Base-by-base conservation (phyloP, 2,797 vertebrate species). In the Eleutherodactylus coqui region DNA sequence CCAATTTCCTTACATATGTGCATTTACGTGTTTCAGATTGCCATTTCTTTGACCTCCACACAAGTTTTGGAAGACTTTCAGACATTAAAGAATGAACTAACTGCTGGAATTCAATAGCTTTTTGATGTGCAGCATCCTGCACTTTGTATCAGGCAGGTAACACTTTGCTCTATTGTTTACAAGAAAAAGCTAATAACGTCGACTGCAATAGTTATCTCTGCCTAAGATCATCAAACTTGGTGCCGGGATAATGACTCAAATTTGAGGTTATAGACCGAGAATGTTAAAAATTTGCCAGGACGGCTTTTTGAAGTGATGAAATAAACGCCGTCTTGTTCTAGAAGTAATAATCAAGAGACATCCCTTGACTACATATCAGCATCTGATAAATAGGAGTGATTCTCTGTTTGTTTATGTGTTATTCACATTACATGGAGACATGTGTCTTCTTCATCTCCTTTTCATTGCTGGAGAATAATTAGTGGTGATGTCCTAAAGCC, bases 251-350 rank as follows among this genome's bases (percentile, higher is more conserved):
- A 84, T 87, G 86, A 87, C 76, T 84, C 58, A 87, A 87, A 87
- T 80, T 87, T 84, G 69, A 87, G 82, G 86, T 85, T 87, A 84
- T 87, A 87, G 77, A 87, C 82, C 62, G 86, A 67, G 82, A 87
- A 85, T 85, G 82, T 36, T 13, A 85, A 84, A 87, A 81, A 87
- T 84, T 84, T 47, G 45, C 41, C 82, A 75, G 76, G 76, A 64
- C 76, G 17, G 45, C 86, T 87, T 87, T 87, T 85, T 85, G 86
- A 87, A 84, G 82, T 87, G 82, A 80, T 79, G 55, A 83, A 84
- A 87, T 79, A 80, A 79, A 84, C 72, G 67, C 55, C 13, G 76
- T 69, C 86, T 87, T 87, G 82, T 87, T 84, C 64, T 45, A 67
- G 16, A 87, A 84, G 73, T 84, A 84, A 84, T 84, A 80, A 84